Evolutionary conservation across 2,113 vertebrate genomes (phyloP).

Genomic region (Hoplias malabaricus): DNA sequence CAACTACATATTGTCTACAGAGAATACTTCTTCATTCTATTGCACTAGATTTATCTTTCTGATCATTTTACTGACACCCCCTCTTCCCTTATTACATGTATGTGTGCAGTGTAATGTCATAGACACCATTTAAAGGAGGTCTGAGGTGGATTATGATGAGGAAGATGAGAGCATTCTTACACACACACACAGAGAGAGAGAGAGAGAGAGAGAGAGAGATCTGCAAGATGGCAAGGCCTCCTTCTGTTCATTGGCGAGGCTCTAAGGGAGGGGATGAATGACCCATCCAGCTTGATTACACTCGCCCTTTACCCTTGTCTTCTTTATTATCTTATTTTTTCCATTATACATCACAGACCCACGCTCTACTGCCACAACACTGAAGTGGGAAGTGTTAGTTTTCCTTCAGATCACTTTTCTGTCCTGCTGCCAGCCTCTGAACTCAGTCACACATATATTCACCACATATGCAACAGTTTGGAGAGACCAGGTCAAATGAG

Average conservation of each 20-base stretch:
- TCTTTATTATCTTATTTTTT: slow-evolving; percentile 6
- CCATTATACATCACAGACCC: neutral
- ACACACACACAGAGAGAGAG: neutral
- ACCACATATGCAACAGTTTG: too few species aligned
- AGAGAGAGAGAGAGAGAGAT: neutral
- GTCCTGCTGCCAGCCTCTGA: neutral
- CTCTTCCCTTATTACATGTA: slow-evolving; percentile 21
- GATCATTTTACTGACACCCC: neutral
- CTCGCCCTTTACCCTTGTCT: slow-evolving; percentile 25
- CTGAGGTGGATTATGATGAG: slow-evolving; percentile 12
- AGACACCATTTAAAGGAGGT: slow-evolving; percentile 30
- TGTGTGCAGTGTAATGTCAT: slow-evolving; percentile 2
- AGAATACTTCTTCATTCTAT: neutral
- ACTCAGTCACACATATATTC: neutral
- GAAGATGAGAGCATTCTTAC: neutral
- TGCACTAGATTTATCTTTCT: neutral
- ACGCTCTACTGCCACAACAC: neutral
- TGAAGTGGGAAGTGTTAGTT: neutral
- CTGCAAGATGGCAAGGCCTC: neutral
- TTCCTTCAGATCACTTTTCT: neutral
- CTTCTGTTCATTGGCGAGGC: slow-evolving; percentile 27
- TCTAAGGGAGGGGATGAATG: slow-evolving; percentile 16
- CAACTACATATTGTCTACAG: neutral
- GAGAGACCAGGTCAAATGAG: too few species aligned
- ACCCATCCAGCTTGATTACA: slow-evolving; percentile 29